Evolutionary conservation across 2,113 vertebrate species (phyloP).

Genomic region (Crotalus viridis): DNA sequence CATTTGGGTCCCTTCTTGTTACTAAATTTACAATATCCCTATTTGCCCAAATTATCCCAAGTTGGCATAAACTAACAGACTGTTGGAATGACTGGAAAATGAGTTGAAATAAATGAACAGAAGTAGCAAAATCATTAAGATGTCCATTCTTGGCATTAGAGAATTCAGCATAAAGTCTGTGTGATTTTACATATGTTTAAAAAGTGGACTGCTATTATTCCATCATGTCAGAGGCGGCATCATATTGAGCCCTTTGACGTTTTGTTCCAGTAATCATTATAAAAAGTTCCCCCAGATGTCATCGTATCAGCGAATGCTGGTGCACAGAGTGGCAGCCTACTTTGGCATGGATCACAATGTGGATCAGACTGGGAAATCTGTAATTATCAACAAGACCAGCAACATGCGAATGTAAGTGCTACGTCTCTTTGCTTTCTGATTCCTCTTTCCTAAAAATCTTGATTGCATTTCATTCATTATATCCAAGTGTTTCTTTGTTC

Average conservation of each 20-base stretch:
- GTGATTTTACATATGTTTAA: neutral
- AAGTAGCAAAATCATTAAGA: neutral
- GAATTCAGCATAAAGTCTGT: neutral
- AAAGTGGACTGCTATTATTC: constrained; percentile 28
- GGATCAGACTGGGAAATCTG: constrained; percentile 94
- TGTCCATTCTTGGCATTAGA: neutral
- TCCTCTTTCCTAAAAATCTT: constrained; percentile 31
- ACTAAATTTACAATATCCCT: neutral
- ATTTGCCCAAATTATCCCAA: neutral
- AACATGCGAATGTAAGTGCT: constrained; percentile 90
- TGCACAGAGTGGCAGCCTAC: constrained; percentile 93
- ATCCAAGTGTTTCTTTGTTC: neutral
- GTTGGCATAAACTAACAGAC: constrained; percentile 2
- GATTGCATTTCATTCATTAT: neutral
- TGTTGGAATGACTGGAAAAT: neutral
- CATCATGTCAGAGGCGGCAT: constrained; percentile 18
- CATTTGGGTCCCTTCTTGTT: neutral
- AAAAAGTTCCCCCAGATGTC: constrained; percentile 98
- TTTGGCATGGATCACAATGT: constrained; percentile 97
- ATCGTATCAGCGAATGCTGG: constrained; percentile 93
- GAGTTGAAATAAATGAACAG: neutral
- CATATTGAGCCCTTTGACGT: constrained; percentile 20
- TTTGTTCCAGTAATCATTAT: constrained; percentile 79
- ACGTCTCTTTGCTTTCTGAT: neutral
- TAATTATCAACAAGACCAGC: constrained; percentile 94